Evolutionary conservation across 2,113 vertebrate species (phyloP).

Genomic region (Elaphurus davidianus): DNA sequence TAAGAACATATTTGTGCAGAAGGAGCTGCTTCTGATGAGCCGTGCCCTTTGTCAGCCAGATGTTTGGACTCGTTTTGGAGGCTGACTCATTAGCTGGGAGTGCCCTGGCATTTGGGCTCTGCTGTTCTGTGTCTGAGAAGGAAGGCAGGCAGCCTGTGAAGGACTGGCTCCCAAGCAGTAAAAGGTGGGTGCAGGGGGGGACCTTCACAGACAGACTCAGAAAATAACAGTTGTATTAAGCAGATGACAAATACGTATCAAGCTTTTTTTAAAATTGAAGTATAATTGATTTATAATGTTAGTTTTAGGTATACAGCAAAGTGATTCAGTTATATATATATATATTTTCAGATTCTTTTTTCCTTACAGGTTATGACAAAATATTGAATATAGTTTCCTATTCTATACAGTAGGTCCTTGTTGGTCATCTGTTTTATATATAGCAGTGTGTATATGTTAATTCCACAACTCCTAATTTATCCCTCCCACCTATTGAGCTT

Average conservation of each 20-base stretch:
- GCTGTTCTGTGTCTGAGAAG: neutral
- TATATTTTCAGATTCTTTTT: neutral
- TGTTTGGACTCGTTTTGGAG: neutral
- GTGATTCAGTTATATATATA: neutral
- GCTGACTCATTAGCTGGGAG: neutral
- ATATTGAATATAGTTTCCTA: neutral
- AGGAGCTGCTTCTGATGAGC: neutral
- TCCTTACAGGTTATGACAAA: neutral
- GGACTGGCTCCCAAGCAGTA: neutral
- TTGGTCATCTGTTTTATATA: neutral
- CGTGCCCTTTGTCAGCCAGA: constrained; percentile 60
- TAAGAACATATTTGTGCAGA: constrained; percentile 70
- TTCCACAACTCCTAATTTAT: neutral
- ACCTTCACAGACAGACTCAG: neutral
- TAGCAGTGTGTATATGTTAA: neutral
- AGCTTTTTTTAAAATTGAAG: neutral
- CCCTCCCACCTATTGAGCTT: neutral
- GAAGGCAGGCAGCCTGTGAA: neutral
- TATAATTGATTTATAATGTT: neutral
- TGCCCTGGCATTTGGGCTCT: neutral
- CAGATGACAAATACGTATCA: neutral
- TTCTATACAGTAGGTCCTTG: neutral
- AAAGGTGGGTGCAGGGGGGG: accelerated
- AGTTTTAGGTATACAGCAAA: neutral
- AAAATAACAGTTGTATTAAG: neutral